phyloP scores from a whole-genome alignment of 2,797 vertebrate species.

The Rhincodon typus region DNA sequence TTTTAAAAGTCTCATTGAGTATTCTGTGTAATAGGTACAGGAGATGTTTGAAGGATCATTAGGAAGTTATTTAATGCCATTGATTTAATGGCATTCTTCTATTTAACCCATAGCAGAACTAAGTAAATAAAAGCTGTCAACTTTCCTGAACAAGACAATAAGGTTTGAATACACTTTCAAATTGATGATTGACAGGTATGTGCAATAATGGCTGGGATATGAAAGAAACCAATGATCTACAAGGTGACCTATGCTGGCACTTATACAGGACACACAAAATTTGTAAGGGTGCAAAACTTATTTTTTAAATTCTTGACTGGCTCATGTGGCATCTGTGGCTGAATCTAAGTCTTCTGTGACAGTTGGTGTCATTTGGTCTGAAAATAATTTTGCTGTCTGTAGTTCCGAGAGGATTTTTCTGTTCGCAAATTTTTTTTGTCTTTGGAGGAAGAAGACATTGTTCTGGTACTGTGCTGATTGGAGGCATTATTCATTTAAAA shows the following conservation, averaged over 20 bases:
- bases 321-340: not conserved
- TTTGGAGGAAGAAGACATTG: not conserved
- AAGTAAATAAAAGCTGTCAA: no score
- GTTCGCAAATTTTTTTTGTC: not conserved
- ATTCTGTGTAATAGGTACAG: not conserved
- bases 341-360: not conserved
- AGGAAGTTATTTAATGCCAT: not conserved
- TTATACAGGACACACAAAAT: not conserved
- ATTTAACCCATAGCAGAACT: not conserved
- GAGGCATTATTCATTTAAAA: not conserved
- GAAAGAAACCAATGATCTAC: not conserved
- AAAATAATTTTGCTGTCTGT: slow-evolving; percentile 1
- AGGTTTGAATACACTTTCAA: not conserved
- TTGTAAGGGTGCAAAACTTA: not conserved
- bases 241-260: not conserved
- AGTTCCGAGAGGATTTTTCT: not conserved
- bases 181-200: not conserved
- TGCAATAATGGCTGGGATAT: not conserved
- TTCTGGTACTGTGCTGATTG: not conserved
- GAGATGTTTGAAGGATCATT: not conserved
- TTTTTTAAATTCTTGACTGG: not conserved
- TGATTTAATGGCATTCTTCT: not conserved
- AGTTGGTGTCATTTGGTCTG: not conserved
- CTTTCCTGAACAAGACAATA: not conserved
- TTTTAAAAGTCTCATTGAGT: no score